Conservation (phyloP, 2,797 vertebrate species). For the Nyctibius grandis region DNA sequence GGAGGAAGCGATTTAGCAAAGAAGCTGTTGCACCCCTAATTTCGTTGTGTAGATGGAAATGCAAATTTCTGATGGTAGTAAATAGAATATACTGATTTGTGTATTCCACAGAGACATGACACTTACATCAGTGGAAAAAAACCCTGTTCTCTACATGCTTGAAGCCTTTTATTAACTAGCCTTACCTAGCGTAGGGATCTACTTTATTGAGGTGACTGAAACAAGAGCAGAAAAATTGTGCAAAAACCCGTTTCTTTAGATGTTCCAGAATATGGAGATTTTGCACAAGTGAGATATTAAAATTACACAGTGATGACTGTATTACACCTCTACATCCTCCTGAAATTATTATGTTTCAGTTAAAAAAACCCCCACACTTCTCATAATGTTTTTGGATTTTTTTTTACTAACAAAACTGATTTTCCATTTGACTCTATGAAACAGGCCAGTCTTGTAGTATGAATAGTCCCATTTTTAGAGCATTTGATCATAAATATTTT, state of each 20-base stretch:
- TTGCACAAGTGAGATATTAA: not conserved
- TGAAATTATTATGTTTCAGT: not conserved
- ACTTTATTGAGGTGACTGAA: not conserved
- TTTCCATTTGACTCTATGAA: not conserved
- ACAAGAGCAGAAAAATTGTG: not conserved
- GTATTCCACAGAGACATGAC: not conserved
- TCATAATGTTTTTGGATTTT: not conserved
- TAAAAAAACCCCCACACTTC: not conserved
- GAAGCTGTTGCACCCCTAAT: not conserved
- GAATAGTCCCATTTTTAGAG: not conserved
- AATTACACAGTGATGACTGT: not conserved
- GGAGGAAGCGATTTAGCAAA: not conserved
- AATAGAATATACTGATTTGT: not conserved
- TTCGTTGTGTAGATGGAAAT: not conserved
- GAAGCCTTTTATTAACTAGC: not conserved
- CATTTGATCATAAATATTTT: not conserved
- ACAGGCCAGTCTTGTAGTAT: not conserved
- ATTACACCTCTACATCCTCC: not conserved
- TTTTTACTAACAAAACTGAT: not conserved
- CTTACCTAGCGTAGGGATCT: not conserved
- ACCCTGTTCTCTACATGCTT: accelerated
- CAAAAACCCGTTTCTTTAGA: not conserved
- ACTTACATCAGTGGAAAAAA: not conserved
- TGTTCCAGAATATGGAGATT: not conserved
- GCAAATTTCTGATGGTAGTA: not conserved